A percentile compares a stretch with the other conserved stretches of the same genome.
phyloP scores from a whole-genome alignment of 2,888 invertebrate genomes.

The Formica aserva region DNA sequence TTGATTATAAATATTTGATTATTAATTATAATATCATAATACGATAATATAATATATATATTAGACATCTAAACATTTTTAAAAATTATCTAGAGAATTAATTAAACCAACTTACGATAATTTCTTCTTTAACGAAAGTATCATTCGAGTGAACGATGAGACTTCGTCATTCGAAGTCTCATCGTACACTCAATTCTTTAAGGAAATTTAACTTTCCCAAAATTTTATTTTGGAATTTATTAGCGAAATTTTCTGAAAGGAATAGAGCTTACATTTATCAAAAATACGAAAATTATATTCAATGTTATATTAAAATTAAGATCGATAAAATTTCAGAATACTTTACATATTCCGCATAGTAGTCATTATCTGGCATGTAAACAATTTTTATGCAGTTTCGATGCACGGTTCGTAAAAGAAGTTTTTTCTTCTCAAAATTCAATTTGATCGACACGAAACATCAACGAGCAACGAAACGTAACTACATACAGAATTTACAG shows the following conservation, averaged over 20 bases:
- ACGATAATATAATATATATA: not conserved
- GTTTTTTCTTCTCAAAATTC: slow-evolving; percentile 16
- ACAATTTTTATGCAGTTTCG: not conserved
- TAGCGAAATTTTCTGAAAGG: not conserved
- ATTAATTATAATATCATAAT: not conserved
- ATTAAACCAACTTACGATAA: not conserved
- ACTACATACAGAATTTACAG: not conserved
- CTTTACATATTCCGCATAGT: not conserved
- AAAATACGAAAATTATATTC: not conserved
- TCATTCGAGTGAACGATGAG: not conserved
- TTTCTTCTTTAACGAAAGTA: not conserved
- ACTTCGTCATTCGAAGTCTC: too few relatives aligned
- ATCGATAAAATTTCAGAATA: not conserved
- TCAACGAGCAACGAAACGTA: not conserved
- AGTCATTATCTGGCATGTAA: not conserved
- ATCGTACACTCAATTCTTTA: not conserved
- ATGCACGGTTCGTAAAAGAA: not conserved
- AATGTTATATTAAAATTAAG: not conserved
- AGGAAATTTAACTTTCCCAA: not conserved
- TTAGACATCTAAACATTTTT: not conserved
- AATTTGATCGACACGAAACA: slow-evolving; percentile 24
- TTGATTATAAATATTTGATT: not conserved
- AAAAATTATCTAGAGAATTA: not conserved
- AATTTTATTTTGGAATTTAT: not conserved
- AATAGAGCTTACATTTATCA: not conserved